Evolutionary conservation across 2,888 invertebrate genomes (phyloP).

Genomic region (Brachylomia viminalis): DNA sequence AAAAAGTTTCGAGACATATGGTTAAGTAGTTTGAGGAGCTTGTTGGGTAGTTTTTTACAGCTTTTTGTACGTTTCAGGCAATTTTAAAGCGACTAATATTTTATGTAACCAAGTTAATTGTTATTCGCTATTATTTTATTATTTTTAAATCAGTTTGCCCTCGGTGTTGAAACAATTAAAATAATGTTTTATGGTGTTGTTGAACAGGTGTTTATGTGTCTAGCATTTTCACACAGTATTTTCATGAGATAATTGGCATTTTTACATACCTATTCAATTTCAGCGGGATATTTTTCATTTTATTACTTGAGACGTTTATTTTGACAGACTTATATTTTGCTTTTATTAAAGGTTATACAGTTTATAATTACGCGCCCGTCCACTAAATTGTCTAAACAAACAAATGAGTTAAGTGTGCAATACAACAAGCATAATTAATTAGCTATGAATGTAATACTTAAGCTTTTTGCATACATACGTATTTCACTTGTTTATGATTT

Average conservation of each 20-base stretch:
- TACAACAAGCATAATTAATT: too few species aligned
- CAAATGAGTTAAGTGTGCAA: too few species aligned
- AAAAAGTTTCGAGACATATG: slow-evolving; percentile 69
- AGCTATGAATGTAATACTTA: too few species aligned
- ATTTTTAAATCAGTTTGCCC: background rate
- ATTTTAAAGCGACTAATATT: background rate
- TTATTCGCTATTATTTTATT: slow-evolving; percentile 1
- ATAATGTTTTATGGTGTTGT: background rate
- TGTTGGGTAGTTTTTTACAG: slow-evolving; percentile 22
- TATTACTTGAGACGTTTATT: too few species aligned
- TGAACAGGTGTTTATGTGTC: background rate
- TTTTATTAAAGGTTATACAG: too few species aligned
- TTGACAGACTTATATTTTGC: too few species aligned
- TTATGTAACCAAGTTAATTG: background rate
- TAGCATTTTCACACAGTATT: background rate
- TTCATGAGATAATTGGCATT: background rate
- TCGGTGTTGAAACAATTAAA: background rate
- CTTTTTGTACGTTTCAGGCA: background rate
- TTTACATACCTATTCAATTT: background rate
- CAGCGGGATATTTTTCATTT: too few species aligned
- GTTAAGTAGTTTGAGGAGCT: slow-evolving; percentile 59
- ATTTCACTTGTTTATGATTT: too few species aligned
- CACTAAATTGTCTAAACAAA: too few species aligned
- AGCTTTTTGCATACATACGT: too few species aligned
- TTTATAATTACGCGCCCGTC: too few species aligned